Base-by-base conservation (phyloP, 2,113 vertebrate genomes). In the Megaleporinus macrocephalus region DNA sequence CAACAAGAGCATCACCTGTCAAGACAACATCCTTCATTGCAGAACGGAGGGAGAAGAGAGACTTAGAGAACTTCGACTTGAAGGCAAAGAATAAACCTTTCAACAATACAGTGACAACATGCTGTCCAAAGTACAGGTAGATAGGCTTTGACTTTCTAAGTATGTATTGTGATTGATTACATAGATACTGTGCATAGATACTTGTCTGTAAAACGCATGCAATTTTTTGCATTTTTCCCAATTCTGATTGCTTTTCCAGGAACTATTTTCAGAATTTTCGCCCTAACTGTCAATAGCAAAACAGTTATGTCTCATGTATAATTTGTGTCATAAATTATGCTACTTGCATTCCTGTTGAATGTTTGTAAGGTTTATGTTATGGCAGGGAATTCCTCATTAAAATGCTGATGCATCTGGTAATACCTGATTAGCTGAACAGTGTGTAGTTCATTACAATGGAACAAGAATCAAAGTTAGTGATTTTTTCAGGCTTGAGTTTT, bases 81-180 rank as follows among this genome's bases (percentile, higher is more conserved):
- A 72, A 36, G 27, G 30, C 33, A 27, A n/a, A n/a, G 68, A 24
- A 51, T 51, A 76, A 72, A 24, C 80, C 33, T n/a, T 53, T 26
- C 59, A 63, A 24, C 57, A 41, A 65, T 73, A n/a, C 14, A 74
- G 14, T 70, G 63, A 80, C 87, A 55, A 70, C 73, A 94, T 95
- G 93, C 84, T 92, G 51, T 89, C 86, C 61, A 89, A 47, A 72
- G 36, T 93, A 41, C 86, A 90, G 91, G 94, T 93, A 91, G 80
- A 62, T 1, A 26, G 29, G 57, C 26, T 41, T 49, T 55, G 11
- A 13, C 11, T 47, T 16, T 47, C 13, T 36, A n/a, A 55, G 7
- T 41, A 36, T 66, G 27, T 61, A 44, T 69, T 3, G 13, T 13
- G 0, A 15, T 62, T 2, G 15, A 22, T 5, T 7, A 44, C 1